Percentiles rank a stretch among this genome's conserved stretches.
Evolutionary conservation across 2,888 invertebrate genomes (phyloP).

Genomic region (Belgica antarctica): DNA sequence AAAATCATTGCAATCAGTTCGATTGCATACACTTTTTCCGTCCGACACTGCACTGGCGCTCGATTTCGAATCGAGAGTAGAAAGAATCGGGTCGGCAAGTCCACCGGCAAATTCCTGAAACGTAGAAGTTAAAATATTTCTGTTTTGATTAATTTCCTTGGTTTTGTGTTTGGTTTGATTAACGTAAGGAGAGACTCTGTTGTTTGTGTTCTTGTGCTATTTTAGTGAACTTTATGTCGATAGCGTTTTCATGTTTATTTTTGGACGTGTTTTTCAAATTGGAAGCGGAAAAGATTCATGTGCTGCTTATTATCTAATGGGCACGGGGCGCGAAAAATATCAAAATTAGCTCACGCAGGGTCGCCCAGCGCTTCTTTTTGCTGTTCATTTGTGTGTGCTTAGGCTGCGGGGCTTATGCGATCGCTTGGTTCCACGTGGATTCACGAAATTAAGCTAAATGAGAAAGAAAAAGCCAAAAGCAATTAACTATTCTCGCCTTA

Average conservation of each 20-base stretch:
- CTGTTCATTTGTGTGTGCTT: too few species aligned
- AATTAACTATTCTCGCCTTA: too few species aligned
- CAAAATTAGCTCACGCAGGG: too few species aligned
- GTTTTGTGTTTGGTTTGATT: slow-evolving; percentile 9
- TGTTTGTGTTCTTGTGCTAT: slow-evolving; percentile 15
- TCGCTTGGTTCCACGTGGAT: too few species aligned
- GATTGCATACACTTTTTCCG: background rate
- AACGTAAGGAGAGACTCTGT: background rate
- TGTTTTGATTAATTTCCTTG: too few species aligned
- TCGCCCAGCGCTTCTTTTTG: too few species aligned
- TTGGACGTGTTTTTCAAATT: background rate
- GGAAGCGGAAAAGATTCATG: background rate
- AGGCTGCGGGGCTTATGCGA: too few species aligned
- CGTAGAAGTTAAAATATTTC: background rate
- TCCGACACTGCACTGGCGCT: background rate
- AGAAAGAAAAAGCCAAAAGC: too few species aligned
- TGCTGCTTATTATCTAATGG: too few species aligned
- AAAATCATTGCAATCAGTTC: too few species aligned
- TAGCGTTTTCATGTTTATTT: background rate
- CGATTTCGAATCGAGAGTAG: background rate
- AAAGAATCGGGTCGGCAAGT: background rate
- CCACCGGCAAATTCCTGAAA: background rate
- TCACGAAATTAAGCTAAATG: too few species aligned
- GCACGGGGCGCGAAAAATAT: too few species aligned
- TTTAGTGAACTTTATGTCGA: slow-evolving; percentile 2